Evolutionary conservation across 2,113 vertebrate genomes (phyloP).

Genomic region (Cyprinodon variegatus): DNA sequence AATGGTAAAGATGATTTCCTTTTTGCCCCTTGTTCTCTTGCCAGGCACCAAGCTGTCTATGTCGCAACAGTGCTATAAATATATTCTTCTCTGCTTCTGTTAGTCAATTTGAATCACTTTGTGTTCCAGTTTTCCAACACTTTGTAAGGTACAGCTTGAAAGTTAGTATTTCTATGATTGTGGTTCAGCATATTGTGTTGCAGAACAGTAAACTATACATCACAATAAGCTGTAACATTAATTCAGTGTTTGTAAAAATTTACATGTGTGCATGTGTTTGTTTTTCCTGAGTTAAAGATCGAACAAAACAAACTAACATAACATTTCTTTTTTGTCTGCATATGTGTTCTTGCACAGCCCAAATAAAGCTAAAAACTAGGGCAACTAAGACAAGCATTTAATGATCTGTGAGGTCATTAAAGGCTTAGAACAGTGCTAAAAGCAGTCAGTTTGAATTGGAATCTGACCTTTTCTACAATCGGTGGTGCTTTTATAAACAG

Average conservation of each 20-base stretch:
- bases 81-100: conserved; percentile 27
- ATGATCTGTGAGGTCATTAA: conserved; percentile 14
- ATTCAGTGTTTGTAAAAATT: neutral
- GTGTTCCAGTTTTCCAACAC: neutral
- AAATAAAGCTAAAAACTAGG: neutral
- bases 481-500: conserved; percentile 8
- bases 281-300: neutral
- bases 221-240: neutral
- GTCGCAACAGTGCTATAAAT: conserved; percentile 13
- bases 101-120: conserved; percentile 14
- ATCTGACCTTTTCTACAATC: conserved; percentile 20
- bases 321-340: neutral
- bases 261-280: neutral
- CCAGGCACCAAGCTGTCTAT: neutral
- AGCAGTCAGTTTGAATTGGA: neutral
- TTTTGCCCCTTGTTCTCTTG: neutral
- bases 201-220: neutral
- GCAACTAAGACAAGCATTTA: conserved; percentile 13
- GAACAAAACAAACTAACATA: too few relatives aligned
- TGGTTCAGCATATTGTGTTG: neutral
- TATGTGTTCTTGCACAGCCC: neutral
- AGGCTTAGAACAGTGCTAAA: neutral
- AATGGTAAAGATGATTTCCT: neutral
- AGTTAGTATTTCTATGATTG: neutral
- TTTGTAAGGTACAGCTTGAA: neutral